A percentile compares a stretch with the other conserved stretches of the same genome.
Evolutionary conservation across 2,797 vertebrate species (phyloP).

Genomic region (Hafferia zeledoni): DNA sequence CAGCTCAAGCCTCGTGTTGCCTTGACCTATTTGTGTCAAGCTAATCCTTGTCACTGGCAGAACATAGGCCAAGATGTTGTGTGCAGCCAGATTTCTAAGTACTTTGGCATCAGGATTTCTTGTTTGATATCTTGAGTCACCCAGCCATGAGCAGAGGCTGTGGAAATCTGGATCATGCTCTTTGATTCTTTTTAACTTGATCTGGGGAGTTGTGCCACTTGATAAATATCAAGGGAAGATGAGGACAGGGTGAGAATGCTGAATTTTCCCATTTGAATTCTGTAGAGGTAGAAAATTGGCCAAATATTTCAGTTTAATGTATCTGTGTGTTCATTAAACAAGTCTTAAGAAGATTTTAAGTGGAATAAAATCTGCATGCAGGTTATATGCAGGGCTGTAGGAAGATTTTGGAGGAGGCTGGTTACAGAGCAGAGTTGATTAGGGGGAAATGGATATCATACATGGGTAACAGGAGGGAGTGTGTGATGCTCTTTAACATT

Average conservation of each 20-base stretch:
- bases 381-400: neutral
- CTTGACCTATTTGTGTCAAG: conserved; percentile 30
- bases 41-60: neutral
- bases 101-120: neutral
- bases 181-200: neutral
- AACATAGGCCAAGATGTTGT: neutral
- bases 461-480: neutral
- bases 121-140: neutral
- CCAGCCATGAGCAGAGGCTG: neutral
- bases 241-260: neutral
- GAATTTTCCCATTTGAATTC: neutral
- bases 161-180: neutral
- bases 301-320: neutral
- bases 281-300: neutral
- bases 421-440: fast-evolving
- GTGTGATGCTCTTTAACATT: neutral
- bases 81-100: neutral
- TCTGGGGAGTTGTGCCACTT: neutral
- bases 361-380: neutral
- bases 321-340: neutral
- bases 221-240: neutral
- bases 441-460: neutral
- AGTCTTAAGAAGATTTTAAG: neutral
- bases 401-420: neutral
- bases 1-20: neutral